A percentile compares a stretch with the other conserved stretches of the same genome.
phyloP scores from a whole-genome alignment of 2,113 vertebrate species.

The Bubo bubo region DNA sequence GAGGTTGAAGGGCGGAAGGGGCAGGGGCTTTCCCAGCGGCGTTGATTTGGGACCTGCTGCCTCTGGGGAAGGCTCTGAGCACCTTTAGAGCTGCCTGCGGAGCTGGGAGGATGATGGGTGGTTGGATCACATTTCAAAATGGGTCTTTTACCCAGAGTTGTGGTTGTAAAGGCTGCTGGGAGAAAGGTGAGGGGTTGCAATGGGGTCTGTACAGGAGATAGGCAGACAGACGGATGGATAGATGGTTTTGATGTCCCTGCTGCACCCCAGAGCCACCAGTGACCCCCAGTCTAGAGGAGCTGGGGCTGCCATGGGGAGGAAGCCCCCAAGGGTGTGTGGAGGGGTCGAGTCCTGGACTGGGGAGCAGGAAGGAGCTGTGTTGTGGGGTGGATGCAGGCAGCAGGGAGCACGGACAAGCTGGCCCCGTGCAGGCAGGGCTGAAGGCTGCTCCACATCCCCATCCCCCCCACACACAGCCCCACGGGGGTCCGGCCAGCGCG shows the following conservation, averaged over 20 bases:
- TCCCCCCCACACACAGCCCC: not conserved
- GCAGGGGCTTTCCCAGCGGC: not conserved
- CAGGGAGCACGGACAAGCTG: rapidly evolving
- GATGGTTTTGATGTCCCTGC: not conserved
- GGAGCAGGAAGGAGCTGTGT: not conserved
- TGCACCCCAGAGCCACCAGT: not conserved
- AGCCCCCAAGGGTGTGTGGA: rapidly evolving
- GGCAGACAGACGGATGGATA: not conserved
- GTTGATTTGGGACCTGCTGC: not conserved
- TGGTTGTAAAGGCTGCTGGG: not conserved
- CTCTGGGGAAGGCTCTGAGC: not conserved
- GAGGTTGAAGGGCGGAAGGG: rapidly evolving
- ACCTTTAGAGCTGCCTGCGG: not conserved
- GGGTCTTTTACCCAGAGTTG: not conserved
- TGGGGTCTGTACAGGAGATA: rapidly evolving
- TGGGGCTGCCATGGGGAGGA: not conserved
- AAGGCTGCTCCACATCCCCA: rapidly evolving
- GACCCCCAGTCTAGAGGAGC: not conserved
- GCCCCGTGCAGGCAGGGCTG: rapidly evolving
- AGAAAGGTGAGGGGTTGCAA: too few species aligned
- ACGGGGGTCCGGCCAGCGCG: rapidly evolving
- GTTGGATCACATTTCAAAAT: rapidly evolving
- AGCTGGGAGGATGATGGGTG: not conserved
- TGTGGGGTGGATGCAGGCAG: rapidly evolving
- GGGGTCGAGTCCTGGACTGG: not conserved